Percentiles rank a stretch among this genome's conserved stretches.
These are phyloP conservation scores for Casuarius casuarius DNA, from an alignment of 2,113 vertebrate genomes.

Conservation along the genomic window DNA sequence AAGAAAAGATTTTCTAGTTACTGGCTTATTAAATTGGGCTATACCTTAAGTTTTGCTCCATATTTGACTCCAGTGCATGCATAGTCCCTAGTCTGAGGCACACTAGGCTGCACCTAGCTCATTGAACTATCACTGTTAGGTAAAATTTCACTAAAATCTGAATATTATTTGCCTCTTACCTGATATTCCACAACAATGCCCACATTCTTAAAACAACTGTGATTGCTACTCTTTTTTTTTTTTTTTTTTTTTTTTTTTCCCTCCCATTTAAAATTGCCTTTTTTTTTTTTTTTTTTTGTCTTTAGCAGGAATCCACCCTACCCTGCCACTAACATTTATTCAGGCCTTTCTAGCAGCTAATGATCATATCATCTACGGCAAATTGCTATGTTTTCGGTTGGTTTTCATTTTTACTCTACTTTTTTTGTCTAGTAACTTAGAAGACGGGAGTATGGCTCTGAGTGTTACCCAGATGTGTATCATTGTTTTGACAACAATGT, in stretches of 20 bases:
- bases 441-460: neutral
- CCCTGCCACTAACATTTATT: neutral
- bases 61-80: neutral
- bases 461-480: accelerated
- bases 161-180: neutral
- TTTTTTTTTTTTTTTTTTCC: too few relatives aligned
- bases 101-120: neutral
- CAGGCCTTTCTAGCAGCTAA: neutral
- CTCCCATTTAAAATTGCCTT: too few relatives aligned
- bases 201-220: neutral
- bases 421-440: neutral
- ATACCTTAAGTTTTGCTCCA: neutral
- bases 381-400: neutral
- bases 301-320: neutral
- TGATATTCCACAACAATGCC: neutral
- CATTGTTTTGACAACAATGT: neutral
- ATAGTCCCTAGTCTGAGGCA: neutral
- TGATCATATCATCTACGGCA: neutral
- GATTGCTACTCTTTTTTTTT: neutral
- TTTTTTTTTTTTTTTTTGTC: too few relatives aligned
- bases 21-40: neutral
- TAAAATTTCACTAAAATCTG: neutral
- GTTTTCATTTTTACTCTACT: neutral
- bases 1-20: neutral
- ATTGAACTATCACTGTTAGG: neutral